Conservation (phyloP, 2,888 invertebrate genomes). For the Lottia scabra region DNA sequence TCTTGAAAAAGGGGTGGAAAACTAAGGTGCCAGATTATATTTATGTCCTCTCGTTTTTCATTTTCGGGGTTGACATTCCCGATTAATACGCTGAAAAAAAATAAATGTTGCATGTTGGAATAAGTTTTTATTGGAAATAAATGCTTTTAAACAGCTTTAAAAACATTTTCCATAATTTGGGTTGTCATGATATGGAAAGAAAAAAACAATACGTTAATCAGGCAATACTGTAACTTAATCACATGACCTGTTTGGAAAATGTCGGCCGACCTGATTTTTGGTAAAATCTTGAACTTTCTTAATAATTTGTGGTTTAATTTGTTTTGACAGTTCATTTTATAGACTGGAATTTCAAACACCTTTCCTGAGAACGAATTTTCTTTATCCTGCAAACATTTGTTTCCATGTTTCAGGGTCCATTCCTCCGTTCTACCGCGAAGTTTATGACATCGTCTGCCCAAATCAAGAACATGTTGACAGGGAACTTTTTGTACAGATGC, state of each 20-base stretch:
- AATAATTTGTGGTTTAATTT: background rate
- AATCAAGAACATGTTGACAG: slow-evolving; percentile 69
- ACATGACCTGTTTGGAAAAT: slow-evolving; percentile 59
- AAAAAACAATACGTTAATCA: too few relatives aligned
- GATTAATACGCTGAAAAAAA: too few relatives aligned
- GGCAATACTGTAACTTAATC: slow-evolving; percentile 25
- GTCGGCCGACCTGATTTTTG: slow-evolving; percentile 62
- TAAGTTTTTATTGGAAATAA: background rate
- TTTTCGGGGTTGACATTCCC: too few relatives aligned
- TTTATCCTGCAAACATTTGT: background rate
- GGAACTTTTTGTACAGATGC: slow-evolving; percentile 67
- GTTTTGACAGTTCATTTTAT: background rate
- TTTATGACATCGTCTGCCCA: slow-evolving; percentile 69
- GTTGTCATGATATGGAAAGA: background rate
- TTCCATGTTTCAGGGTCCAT: slow-evolving; percentile 62
- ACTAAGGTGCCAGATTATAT: too few relatives aligned
- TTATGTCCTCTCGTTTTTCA: too few relatives aligned
- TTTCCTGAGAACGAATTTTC: background rate
- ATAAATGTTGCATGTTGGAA: too few relatives aligned
- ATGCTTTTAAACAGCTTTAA: background rate
- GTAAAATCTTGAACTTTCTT: slow-evolving; percentile 36
- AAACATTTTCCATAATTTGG: background rate
- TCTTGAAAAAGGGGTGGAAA: too few relatives aligned
- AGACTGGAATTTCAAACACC: background rate
- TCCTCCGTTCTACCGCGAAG: slow-evolving; percentile 68